Evolutionary conservation across 2,113 vertebrate species (phyloP), one percentile per base, ranked within the genome.

Genomic region (Gulo gulo): DNA sequence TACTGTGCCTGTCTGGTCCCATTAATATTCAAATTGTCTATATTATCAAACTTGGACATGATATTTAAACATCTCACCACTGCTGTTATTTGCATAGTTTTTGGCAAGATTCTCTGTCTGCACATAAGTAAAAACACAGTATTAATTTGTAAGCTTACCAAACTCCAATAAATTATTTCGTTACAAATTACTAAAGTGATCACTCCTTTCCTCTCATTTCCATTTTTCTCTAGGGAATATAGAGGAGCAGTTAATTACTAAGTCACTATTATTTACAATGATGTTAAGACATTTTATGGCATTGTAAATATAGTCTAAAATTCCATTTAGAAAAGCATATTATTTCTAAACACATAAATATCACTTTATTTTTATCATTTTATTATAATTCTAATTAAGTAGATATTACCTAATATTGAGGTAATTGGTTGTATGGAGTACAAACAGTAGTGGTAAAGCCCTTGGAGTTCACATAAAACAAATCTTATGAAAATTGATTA

Each of bases 361-460:
- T 65, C 63, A 31, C 87, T 92, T 79, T 26, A 95, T 73, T 95
- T 45, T 39, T 91, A 91, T 91, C 24, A 88, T 96, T 95, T 97
- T 4, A 50, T 89, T 85, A 42, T 13, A 96, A 86, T 94, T 36
- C 23, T 94, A 94, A 94, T 94, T 96, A 97, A 97, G 92, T 97
- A 96, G 80, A 29, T 20, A 91, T 10, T 92, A 91, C 80, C 24
- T 96, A 91, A 96, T 93, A 97, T 95, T 45, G 65, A 95, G 81
- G 26, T 96, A 98, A 98, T 92, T 97, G 45, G 31, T 97, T 93
- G 21, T 57, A 93, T 50, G 67, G 98, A 95, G 63, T 95, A 61
- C 24, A 98, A 97, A 92, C 78, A 36, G 65, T 96, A 78, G 26
- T 81, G 57, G 86, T 86, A 94, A 97, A 97, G 76, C 76, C n/a